phyloP scores from a whole-genome alignment of 2,888 invertebrate genomes.

The Chrysina gloriosa region DNA sequence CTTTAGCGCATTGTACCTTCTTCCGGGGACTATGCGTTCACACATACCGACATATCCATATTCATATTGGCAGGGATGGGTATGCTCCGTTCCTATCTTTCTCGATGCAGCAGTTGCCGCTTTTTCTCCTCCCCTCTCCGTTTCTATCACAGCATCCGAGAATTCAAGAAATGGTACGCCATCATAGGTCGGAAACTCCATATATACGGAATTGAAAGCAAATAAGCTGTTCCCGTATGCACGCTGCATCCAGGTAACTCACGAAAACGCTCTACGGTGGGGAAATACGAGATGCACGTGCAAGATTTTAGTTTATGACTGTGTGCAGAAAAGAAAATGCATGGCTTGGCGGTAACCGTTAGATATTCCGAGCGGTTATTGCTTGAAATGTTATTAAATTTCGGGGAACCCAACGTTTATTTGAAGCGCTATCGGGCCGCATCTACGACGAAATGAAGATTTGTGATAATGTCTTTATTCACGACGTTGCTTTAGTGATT shows the following conservation, averaged over 20 bases:
- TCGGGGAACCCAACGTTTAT: conserved; percentile 10
- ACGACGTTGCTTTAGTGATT: background rate
- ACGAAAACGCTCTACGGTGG: conserved; percentile 44
- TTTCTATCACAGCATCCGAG: background rate
- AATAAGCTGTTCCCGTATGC: conserved; percentile 49
- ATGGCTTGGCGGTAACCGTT: conserved; percentile 4
- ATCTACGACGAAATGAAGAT: background rate
- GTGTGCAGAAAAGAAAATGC: conserved; percentile 28
- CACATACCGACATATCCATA: background rate
- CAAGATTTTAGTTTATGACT: conserved; percentile 50
- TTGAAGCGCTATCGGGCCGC: background rate
- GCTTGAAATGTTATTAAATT: conserved; percentile 33
- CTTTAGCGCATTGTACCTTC: background rate
- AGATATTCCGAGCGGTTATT: conserved; percentile 29
- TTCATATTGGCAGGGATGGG: too few species aligned
- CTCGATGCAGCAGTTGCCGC: background rate
- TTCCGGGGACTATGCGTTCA: background rate
- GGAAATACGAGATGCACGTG: conserved; percentile 52
- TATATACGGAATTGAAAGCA: conserved; percentile 49
- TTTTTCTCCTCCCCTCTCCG: conserved; percentile 3
- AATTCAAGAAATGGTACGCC: conserved; percentile 29
- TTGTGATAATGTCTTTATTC: conserved; percentile 22
- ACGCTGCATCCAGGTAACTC: conserved; percentile 49
- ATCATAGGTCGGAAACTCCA: conserved; percentile 36
- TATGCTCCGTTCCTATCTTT: conserved; percentile 13